Percentiles rank a stretch among this genome's conserved stretches.
These are phyloP conservation scores for Latrodectus elegans DNA, from an alignment of 2,888 invertebrate genomes.

Conservation along the genomic window DNA sequence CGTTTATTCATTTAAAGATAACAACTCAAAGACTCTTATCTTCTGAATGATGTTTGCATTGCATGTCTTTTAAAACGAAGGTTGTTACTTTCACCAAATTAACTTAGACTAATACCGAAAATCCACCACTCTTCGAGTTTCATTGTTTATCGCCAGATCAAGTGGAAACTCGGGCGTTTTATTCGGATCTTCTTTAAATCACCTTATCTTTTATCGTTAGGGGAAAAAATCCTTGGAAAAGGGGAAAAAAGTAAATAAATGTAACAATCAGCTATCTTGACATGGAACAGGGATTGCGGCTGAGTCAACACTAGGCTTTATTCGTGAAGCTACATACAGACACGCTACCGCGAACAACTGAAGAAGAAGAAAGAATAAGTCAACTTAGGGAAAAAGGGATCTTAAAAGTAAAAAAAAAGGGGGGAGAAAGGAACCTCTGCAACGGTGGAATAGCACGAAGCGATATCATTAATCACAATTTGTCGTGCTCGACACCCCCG, in stretches of 20 bases:
- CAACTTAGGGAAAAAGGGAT: constrained; percentile 3
- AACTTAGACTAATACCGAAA: no score
- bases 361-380: background rate
- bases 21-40: no score
- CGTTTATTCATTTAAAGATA: no score
- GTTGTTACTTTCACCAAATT: no score
- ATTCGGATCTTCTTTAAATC: background rate
- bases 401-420: background rate
- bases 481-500: constrained; percentile 31
- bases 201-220: background rate
- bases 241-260: constrained; percentile 12
- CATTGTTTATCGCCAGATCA: background rate
- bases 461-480: constrained; percentile 61
- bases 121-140: background rate
- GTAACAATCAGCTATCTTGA: constrained; percentile 46
- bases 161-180: background rate
- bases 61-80: no score
- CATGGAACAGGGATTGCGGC: constrained; percentile 60
- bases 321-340: constrained; percentile 13
- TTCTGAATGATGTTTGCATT: no score
- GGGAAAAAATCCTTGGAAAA: constrained; percentile 8
- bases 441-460: constrained; percentile 15
- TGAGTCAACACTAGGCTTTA: constrained; percentile 52
- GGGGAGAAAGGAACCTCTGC: constrained; percentile 29
- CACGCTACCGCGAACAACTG: constrained; percentile 8